Evolutionary conservation across 2,113 vertebrate species (phyloP).

Genomic region (Strix uralensis): DNA sequence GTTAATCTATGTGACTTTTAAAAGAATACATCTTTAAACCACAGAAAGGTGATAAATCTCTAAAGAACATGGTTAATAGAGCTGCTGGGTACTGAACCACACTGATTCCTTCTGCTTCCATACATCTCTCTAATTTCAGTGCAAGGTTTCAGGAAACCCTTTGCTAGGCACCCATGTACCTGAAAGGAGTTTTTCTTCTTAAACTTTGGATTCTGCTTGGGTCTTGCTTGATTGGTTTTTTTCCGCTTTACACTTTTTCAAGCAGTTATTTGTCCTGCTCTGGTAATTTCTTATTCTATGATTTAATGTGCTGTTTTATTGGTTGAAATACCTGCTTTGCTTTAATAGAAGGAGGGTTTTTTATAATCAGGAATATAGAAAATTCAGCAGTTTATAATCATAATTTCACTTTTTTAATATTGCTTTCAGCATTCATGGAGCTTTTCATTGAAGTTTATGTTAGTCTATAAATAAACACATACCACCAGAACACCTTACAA

Average conservation of each 20-base stretch:
- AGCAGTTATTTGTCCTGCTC: background rate
- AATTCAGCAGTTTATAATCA: background rate
- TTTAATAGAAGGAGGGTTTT: background rate
- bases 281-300: background rate
- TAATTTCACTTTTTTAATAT: background rate
- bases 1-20: background rate
- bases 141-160: background rate
- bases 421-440: background rate
- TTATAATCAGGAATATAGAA: background rate
- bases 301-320: background rate
- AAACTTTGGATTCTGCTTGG: background rate
- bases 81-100: background rate
- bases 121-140: background rate
- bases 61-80: background rate
- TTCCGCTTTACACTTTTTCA: background rate
- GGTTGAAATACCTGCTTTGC: background rate
- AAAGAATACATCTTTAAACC: background rate
- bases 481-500: background rate
- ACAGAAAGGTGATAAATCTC: background rate
- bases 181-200: background rate
- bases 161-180: background rate
- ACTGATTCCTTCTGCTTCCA: background rate
- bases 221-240: background rate
- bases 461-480: background rate
- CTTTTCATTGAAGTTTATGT: background rate